A percentile compares a stretch with the other conserved stretches of the same genome.
These are phyloP conservation scores for Entomyzon cyanotis DNA, from an alignment of 2,113 vertebrate genomes.

Conservation along the genomic window DNA sequence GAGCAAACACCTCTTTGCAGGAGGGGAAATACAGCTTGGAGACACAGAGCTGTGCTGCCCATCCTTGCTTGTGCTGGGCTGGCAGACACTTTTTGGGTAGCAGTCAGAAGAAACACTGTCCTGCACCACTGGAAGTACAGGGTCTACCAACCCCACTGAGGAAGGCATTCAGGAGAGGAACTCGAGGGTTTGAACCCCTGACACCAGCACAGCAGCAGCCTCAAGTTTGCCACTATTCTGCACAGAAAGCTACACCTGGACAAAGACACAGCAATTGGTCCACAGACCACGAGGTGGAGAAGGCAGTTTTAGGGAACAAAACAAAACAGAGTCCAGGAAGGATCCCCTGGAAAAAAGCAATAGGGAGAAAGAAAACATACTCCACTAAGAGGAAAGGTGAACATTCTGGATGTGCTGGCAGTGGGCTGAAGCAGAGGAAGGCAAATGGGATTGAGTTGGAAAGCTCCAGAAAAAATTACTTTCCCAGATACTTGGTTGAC, in stretches of 20 bases:
- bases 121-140: not conserved
- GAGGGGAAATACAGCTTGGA: not conserved
- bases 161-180: slow-evolving; percentile 1
- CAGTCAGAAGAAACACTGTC: not conserved
- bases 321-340: slow-evolving; percentile 17
- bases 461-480: not conserved
- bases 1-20: not conserved
- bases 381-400: not conserved
- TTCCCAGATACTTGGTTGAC: not conserved
- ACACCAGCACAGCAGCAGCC: not conserved
- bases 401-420: not conserved
- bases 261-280: not conserved
- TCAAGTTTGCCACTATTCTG: not conserved
- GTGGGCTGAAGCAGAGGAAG: slow-evolving; percentile 2
- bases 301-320: not conserved
- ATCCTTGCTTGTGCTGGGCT: not conserved
- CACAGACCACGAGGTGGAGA: not conserved
- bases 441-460: not conserved
- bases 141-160: not conserved
- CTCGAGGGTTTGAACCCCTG: not conserved
- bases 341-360: slow-evolving; percentile 6
- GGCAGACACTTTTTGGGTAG: not conserved
- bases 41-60: not conserved
- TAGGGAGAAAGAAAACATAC: not conserved
- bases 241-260: not conserved